Evolutionary conservation across 2,888 invertebrate species (phyloP).

Genomic region (Lochmaea capreae): DNA sequence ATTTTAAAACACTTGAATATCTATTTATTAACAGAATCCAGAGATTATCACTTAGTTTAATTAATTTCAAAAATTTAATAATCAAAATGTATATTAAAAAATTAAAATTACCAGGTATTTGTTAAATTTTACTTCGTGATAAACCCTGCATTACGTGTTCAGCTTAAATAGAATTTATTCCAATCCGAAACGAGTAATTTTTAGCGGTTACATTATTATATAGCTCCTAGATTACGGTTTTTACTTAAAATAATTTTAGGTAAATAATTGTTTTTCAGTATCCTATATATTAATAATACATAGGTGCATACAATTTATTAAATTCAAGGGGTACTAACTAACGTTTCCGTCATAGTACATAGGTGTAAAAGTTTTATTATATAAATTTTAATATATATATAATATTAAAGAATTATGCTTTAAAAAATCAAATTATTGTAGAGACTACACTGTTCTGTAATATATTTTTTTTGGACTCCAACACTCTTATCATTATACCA

Average conservation of each 20-base stretch:
- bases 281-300: conserved; percentile 42
- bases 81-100: conserved; percentile 34
- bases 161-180: conserved; percentile 47
- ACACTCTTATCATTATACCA: not conserved
- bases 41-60: conserved; percentile 20
- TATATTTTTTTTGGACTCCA: conserved; percentile 54
- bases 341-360: conserved; percentile 57
- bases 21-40: conserved; percentile 25
- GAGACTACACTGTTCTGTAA: conserved; percentile 56
- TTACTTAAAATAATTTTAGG: conserved; percentile 51
- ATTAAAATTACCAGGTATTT: conserved; percentile 1
- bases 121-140: conserved; percentile 6
- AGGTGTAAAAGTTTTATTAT: conserved; percentile 60
- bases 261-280: conserved; percentile 48
- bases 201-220: conserved; percentile 35
- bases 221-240: conserved; percentile 48
- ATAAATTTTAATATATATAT: conserved; percentile 60
- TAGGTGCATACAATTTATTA: conserved; percentile 49
- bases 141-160: conserved; percentile 43
- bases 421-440: conserved; percentile 52
- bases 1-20: conserved; percentile 35
- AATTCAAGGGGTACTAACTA: conserved; percentile 56
- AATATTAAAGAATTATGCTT: conserved; percentile 50
- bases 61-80: conserved; percentile 17
- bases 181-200: conserved; percentile 43